A percentile compares a stretch with the other conserved stretches of the same genome.
phyloP scores from a whole-genome alignment of 2,888 invertebrate genomes.

The Ophioninae sp. region DNA sequence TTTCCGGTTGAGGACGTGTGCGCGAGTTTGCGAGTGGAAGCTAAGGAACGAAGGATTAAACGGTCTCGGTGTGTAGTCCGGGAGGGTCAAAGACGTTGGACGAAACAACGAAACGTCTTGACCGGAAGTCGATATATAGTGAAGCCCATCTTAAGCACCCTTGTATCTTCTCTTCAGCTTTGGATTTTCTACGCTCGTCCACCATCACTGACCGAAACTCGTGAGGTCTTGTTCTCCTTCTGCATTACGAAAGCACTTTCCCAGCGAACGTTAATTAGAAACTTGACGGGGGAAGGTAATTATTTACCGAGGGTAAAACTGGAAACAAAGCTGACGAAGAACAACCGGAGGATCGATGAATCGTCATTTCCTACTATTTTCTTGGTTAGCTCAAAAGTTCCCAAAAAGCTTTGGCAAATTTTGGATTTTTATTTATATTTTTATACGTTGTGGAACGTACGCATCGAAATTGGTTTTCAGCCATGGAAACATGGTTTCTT shows the following conservation, averaged over 20 bases:
- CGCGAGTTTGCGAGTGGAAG: conserved; percentile 26
- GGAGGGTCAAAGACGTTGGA: conserved; percentile 50
- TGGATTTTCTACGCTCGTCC: conserved; percentile 27
- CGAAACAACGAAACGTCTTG: conserved; percentile 61
- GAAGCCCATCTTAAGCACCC: conserved; percentile 60
- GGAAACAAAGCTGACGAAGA: neutral
- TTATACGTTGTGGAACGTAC: neutral
- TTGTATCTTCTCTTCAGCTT: conserved; percentile 38
- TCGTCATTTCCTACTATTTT: neutral
- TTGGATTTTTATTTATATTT: neutral
- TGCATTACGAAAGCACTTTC: conserved; percentile 47
- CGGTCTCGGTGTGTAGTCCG: conserved; percentile 36
- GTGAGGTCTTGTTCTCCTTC: conserved; percentile 32
- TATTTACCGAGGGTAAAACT: conserved; percentile 9
- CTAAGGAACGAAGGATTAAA: conserved; percentile 41
- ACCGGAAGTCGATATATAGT: conserved; percentile 60
- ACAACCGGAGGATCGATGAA: neutral
- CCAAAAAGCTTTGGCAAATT: neutral
- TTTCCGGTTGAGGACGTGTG: conserved; percentile 52
- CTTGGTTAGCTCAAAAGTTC: neutral
- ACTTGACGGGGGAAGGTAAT: conserved; percentile 27
- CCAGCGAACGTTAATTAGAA: conserved; percentile 50
- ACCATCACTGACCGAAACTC: conserved; percentile 57
- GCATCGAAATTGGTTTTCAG: conserved; percentile 31
- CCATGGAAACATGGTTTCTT: conserved; percentile 30